Base-by-base conservation (phyloP, 2,113 vertebrate species). In the Phocoena phocoena region DNA sequence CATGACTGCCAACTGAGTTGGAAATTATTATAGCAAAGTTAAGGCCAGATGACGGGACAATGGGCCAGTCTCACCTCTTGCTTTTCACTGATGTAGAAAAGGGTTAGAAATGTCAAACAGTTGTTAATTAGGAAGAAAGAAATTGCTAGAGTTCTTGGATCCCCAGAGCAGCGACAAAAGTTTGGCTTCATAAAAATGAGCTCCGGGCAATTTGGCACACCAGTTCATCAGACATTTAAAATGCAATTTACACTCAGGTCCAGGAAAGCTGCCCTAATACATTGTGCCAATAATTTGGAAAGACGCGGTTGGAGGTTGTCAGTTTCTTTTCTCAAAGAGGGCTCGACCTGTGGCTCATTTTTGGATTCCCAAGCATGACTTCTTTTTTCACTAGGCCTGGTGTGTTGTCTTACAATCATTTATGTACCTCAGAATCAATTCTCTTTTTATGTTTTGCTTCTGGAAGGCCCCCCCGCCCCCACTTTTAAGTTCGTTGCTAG, bases 41-140 rank as follows among this genome's bases (percentile, higher is more conserved):
- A 93, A 92, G 84, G 79, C 76, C 93, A 70, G 83, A 81, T 50
- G 77, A 88, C 0, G 25, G 88, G 36, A 93, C 92, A 97, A 96
- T 88, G 60, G 89, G 31, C 44, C 58, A 58, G 74, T 38, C 44
- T 81, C 80, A 88, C 79, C 77, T 92, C 74, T 87, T 70, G 74
- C 58, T 77, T 94, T 95, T 92, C 70, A 70, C 58, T 33, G 81
- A 80, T 55, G 53, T 26, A 84, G 67, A 79, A 87, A 81, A 93
- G 79, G 62, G 67, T 74, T 96, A 94, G 93, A 92, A 77, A 88
- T 90, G 92, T 96, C 88, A 94, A 85, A 88, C 50, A 73, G 93
- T 88, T 94, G 93, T 96, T 97, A 95, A 97, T 96, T 97, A 92
- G 88, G 86, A 89, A 95, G 91, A 90, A 90, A 89, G 81, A 96